Percentiles rank a stretch among this genome's conserved stretches.
Evolutionary conservation across 1,140 invertebrate species (phyloP).

Genomic region (Macrocentrus cingulum): DNA sequence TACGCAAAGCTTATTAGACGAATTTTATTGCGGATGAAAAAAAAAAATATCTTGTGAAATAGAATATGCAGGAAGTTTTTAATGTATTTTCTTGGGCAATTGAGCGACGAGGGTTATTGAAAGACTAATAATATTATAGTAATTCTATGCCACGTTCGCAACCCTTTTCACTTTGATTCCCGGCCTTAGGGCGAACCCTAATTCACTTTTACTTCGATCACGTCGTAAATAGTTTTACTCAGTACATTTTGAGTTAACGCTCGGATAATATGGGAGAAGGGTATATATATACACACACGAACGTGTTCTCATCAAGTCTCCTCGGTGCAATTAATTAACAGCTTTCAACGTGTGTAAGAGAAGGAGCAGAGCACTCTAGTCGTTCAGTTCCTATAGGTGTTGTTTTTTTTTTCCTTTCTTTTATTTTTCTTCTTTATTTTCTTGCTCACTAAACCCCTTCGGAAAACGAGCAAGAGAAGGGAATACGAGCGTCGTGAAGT

Average conservation of each 20-base stretch:
- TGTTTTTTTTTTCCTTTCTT: not conserved
- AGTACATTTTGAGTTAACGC: slow-evolving; percentile 36
- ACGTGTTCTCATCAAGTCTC: slow-evolving; percentile 22
- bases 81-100: too few species aligned
- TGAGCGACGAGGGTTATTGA: too few species aligned
- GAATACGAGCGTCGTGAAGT: not conserved
- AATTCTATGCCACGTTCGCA: not conserved
- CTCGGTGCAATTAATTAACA: slow-evolving; percentile 31
- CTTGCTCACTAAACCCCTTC: not conserved
- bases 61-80: too few species aligned
- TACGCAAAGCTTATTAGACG: too few species aligned
- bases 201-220: slow-evolving; percentile 29
- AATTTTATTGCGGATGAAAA: too few species aligned
- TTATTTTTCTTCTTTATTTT: not conserved
- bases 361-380: too few species aligned
- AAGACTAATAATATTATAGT: too few species aligned
- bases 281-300: slow-evolving; percentile 15
- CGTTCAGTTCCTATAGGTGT: too few species aligned
- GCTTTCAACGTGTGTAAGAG: slow-evolving; percentile 17
- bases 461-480: not conserved
- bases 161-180: not conserved
- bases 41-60: too few species aligned
- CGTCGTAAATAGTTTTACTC: slow-evolving; percentile 27
- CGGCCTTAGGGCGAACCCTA: slow-evolving; percentile 27
- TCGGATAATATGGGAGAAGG: slow-evolving; percentile 21